A percentile compares a stretch with the other conserved stretches of the same genome.
phyloP scores from a whole-genome alignment of 2,113 vertebrate genomes.

The Clarias gariepinus region DNA sequence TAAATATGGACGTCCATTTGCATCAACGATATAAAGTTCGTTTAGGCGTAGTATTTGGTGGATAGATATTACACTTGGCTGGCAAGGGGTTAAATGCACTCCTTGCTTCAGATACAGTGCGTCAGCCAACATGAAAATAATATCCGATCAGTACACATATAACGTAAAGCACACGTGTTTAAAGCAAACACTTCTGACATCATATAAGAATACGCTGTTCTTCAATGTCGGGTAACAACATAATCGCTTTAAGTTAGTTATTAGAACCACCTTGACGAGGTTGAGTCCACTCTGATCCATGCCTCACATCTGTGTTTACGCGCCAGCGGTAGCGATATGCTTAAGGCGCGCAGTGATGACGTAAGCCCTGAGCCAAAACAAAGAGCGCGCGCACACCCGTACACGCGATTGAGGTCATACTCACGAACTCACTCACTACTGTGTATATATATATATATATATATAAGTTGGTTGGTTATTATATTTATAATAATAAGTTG shows the following conservation, averaged over 20 bases:
- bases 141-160: not conserved
- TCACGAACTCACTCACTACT: not conserved
- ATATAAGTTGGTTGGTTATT: too few relatives aligned
- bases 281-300: conserved; percentile 52
- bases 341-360: conserved; percentile 61
- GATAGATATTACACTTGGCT: not conserved
- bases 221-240: not conserved
- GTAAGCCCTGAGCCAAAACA: not conserved
- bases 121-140: not conserved
- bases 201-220: not conserved
- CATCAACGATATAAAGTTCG: too few relatives aligned
- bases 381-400: not conserved
- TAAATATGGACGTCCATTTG: not conserved
- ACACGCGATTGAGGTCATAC: not conserved
- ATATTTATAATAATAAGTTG: too few relatives aligned
- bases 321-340: not conserved
- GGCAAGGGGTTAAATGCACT: not conserved
- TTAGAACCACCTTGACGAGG: conserved; percentile 67
- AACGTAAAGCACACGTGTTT: not conserved
- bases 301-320: conserved; percentile 58
- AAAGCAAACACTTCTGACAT: not conserved
- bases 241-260: not conserved
- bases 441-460: too few relatives aligned
- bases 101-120: not conserved
- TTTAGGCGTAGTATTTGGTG: not conserved